Evolutionary conservation across 2,797 vertebrate species (phyloP).

Genomic region (Emys orbicularis): DNA sequence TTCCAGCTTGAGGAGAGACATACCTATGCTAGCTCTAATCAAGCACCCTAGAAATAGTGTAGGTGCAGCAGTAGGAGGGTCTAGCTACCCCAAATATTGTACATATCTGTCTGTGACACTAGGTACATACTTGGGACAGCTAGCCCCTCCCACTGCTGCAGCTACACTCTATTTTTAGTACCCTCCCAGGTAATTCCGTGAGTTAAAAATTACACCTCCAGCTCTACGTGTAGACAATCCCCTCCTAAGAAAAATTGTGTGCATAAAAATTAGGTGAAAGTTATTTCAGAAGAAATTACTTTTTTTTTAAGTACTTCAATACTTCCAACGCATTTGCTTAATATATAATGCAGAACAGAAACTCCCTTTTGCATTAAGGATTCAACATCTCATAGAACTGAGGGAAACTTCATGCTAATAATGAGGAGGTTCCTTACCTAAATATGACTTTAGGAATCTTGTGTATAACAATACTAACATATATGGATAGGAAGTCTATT

Average conservation of each 20-base stretch:
- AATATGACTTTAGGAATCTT: background rate
- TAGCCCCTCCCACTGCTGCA: too few species aligned
- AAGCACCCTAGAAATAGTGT: too few species aligned
- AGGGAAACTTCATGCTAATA: background rate
- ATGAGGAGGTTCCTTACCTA: background rate
- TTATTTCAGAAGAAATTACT: background rate
- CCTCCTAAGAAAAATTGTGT: background rate
- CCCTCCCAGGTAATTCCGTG: too few species aligned
- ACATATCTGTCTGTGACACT: too few species aligned
- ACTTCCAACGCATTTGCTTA: slow-evolving; percentile 13
- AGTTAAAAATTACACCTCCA: background rate
- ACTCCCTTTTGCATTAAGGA: background rate
- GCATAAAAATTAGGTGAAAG: background rate
- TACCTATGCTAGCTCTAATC: too few species aligned
- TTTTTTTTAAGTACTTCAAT: background rate
- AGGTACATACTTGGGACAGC: too few species aligned
- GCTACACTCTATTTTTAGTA: too few species aligned
- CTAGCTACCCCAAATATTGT: too few species aligned
- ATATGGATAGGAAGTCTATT: background rate
- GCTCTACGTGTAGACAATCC: too few species aligned
- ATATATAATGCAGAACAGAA: background rate
- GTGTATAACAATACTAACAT: rapidly evolving
- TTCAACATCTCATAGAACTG: background rate
- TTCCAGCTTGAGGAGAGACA: too few species aligned
- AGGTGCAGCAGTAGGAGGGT: too few species aligned